Evolutionary conservation across 2,113 vertebrate species (phyloP), one percentile per base, ranked within the genome.

Genomic region (Dromas ardeola): DNA sequence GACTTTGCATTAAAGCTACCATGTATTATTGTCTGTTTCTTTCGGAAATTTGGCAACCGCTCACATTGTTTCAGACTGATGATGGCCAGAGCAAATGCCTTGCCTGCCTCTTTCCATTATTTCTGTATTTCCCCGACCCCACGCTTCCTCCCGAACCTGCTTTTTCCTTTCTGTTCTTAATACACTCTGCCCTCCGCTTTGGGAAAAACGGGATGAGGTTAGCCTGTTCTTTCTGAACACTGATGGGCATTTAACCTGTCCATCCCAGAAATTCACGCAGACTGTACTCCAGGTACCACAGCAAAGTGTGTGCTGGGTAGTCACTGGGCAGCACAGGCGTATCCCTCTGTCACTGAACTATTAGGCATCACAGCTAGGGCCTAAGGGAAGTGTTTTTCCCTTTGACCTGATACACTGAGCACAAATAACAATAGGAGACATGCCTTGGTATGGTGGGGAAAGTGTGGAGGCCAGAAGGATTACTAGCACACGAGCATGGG

Each of bases 281-380:
- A 32, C 11, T 4, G 5, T 42, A 5, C 29, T 47, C 10, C 16
- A 10, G 34, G 62, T 78, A 19, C 17, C 34, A 21, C 40, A 81
- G 55, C 30, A 20, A 32, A 88, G 56, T 4, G 12, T 40, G 9
- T 32, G 26, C 72, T 71, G 38, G 0, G 0, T 49, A 16, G 61
- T 66, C 66, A 14, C 38, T 43, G 58, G 42, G 65, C 61, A 83
- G 42, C 58, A 27, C 43, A 43, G 78, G 27, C 34, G 1, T 38
- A 43, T 11, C 45, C 7, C 34, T 56, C 62, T 61, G 1, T 45
- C 6, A 0, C 3, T 66, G 52, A 58, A 47, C 81, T 86, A 49
- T 45, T 53, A 42, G 40, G 9, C 27, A 29, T 82, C 50, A 19
- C 13, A 49, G 49, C 49, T 40, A 20, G 42, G 55, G 13, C 38